These are phyloP conservation scores for Corythornis leucogaster DNA, from an alignment of 2,797 vertebrate genomes.

Conservation along the genomic window DNA sequence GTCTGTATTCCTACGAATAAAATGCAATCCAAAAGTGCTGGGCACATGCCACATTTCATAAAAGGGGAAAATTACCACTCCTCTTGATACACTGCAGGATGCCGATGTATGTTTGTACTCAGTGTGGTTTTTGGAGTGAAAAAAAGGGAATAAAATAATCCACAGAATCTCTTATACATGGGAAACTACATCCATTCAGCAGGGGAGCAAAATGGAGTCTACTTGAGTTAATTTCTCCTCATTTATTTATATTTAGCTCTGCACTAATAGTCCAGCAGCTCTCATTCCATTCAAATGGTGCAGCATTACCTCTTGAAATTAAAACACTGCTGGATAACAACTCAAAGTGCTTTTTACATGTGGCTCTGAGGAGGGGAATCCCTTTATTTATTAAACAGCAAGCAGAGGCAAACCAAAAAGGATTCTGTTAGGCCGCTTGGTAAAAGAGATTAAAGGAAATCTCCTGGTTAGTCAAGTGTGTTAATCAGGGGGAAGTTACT, in stretches of 20 bases:
- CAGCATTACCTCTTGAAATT: background rate
- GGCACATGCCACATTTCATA: conserved; percentile 22
- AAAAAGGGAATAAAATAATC: background rate
- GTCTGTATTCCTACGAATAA: conserved; percentile 35
- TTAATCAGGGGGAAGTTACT: background rate
- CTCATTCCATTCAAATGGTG: background rate
- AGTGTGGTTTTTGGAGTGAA: conserved; percentile 22
- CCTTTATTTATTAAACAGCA: background rate
- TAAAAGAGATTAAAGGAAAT: background rate
- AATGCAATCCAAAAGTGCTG: conserved; percentile 39
- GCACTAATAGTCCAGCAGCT: background rate
- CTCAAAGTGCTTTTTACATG: background rate
- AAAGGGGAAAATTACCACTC: conserved; percentile 36
- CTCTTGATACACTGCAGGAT: conserved; percentile 30
- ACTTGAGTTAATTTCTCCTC: conserved; percentile 27
- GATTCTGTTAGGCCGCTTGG: background rate
- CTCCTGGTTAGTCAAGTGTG: background rate
- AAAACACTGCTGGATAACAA: background rate
- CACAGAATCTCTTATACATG: background rate
- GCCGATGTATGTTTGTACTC: conserved; percentile 13
- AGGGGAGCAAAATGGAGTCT: background rate
- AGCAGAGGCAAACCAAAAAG: background rate
- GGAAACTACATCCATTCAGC: background rate
- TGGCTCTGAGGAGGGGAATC: background rate
- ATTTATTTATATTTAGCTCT: conserved; percentile 14